Evolutionary conservation across 2,113 vertebrate species (phyloP).

Genomic region (Peromyscus californicus): DNA sequence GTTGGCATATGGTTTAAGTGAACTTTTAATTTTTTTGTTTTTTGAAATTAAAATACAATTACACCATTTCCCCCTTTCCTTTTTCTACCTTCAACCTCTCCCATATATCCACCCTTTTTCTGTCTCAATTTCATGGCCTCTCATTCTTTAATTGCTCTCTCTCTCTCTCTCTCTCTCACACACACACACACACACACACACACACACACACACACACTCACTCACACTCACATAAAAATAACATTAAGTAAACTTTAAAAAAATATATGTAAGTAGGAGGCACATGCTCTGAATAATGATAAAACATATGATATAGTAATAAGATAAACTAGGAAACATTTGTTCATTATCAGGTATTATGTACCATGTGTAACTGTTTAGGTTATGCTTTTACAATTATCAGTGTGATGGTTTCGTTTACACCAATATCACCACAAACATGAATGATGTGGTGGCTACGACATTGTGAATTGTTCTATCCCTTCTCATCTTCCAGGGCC

Average conservation of each 20-base stretch:
- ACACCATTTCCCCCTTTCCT: not conserved
- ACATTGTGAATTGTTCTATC: not conserved
- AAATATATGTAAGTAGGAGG: not conserved
- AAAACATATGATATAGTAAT: fast-evolving
- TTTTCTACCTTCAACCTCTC: not conserved
- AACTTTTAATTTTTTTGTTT: not conserved
- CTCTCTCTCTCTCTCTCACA: too few species aligned
- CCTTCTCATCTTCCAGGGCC: not conserved
- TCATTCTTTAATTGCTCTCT: not conserved
- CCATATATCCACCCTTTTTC: not conserved
- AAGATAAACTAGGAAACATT: not conserved
- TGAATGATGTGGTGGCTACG: not conserved
- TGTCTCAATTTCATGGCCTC: not conserved
- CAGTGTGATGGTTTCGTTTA: not conserved
- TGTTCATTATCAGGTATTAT: not conserved
- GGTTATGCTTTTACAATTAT: too few species aligned
- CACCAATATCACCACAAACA: not conserved
- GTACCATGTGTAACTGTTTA: too few species aligned
- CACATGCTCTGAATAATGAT: not conserved
- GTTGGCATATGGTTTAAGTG: not conserved
- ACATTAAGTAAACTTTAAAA: not conserved
- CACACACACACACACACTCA: not conserved
- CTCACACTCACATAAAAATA: not conserved
- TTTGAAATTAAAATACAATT: not conserved
- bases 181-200: too few species aligned